These are phyloP conservation scores for Irena cyanogastra DNA, from an alignment of 2,113 vertebrate species.

Conservation along the genomic window DNA sequence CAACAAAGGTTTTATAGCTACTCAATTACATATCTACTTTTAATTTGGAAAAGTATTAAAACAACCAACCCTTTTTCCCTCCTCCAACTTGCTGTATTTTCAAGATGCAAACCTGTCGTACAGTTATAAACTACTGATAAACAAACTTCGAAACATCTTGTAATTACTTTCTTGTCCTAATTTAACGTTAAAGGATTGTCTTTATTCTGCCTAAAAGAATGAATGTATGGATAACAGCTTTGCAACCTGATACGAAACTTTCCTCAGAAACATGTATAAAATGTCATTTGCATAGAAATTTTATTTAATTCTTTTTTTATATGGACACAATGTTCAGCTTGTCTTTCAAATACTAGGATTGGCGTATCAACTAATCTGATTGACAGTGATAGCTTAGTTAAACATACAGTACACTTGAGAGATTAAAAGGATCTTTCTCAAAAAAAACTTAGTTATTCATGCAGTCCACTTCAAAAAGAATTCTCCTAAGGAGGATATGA, in stretches of 20 bases:
- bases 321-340: not conserved
- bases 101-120: not conserved
- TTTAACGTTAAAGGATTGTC: not conserved
- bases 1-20: not conserved
- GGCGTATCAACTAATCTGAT: not conserved
- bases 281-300: not conserved
- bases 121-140: not conserved
- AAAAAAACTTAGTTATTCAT: not conserved
- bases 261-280: not conserved
- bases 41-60: not conserved
- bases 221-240: not conserved
- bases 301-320: not conserved
- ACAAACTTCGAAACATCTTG: not conserved
- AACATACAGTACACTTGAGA: not conserved
- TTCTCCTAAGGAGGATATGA: not conserved
- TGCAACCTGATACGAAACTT: not conserved
- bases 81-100: not conserved
- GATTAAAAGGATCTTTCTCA: not conserved
- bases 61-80: rapidly evolving
- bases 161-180: not conserved
- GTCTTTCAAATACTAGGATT: not conserved
- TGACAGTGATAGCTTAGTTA: not conserved
- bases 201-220: not conserved
- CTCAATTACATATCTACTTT: not conserved
- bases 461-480: not conserved